phyloP scores from a whole-genome alignment of 2,797 vertebrate species.

The Picus viridis region DNA sequence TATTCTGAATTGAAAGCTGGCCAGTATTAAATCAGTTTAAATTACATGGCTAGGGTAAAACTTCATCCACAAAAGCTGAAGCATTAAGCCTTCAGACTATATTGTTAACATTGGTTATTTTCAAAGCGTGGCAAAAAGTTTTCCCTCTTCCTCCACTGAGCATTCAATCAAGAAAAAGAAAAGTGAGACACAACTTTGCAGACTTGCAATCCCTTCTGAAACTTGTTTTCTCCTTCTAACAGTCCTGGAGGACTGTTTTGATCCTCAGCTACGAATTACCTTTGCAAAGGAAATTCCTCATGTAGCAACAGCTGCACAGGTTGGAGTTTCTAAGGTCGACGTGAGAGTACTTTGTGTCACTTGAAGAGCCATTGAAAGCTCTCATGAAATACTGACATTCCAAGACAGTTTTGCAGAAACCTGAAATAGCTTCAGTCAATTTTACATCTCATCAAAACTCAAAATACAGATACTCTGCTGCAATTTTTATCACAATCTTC shows the following conservation, averaged over 20 bases:
- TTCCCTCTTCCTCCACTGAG: neutral
- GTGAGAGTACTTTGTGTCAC: conserved; percentile 16
- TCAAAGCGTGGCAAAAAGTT: neutral
- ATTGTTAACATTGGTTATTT: neutral
- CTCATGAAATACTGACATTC: conserved; percentile 35
- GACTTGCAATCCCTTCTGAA: neutral
- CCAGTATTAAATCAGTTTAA: neutral
- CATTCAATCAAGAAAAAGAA: neutral
- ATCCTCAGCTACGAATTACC: neutral
- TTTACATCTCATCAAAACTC: conserved; percentile 18
- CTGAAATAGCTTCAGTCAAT: neutral
- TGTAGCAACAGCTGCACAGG: conserved; percentile 12
- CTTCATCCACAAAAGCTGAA: neutral
- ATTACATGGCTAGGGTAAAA: neutral
- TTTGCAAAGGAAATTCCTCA: neutral
- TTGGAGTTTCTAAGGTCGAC: neutral
- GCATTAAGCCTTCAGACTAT: neutral
- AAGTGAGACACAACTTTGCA: neutral
- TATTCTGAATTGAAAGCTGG: neutral
- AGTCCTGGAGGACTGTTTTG: neutral
- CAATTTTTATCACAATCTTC: neutral
- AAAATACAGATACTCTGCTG: neutral
- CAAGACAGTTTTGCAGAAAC: neutral
- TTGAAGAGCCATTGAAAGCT: conserved; percentile 38
- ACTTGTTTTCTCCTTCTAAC: neutral